Evolutionary conservation across 2,888 invertebrate species (phyloP).

Genomic region (Lithodes maja): DNA sequence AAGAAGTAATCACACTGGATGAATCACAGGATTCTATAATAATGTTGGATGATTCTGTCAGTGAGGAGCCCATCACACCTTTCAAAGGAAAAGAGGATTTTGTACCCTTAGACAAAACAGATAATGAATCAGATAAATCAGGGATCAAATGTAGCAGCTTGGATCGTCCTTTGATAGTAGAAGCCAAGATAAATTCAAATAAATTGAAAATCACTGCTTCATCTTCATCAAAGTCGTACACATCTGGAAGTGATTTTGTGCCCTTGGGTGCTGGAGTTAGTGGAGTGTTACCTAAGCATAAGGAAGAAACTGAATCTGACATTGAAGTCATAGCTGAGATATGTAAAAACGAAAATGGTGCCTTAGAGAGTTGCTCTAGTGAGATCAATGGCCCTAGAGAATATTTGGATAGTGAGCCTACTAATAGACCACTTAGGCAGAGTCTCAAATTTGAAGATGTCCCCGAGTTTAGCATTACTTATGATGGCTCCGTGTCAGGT

Average conservation of each 20-base stretch:
- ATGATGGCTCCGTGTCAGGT: constrained; percentile 38
- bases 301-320: background rate
- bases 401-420: constrained; percentile 8
- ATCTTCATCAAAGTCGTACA: background rate
- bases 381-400: background rate
- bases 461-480: constrained; percentile 44
- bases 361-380: background rate
- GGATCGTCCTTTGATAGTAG: background rate
- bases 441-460: constrained; percentile 6
- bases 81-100: background rate
- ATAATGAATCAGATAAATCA: background rate
- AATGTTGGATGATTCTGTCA: constrained; percentile 21
- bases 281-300: background rate
- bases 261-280: background rate
- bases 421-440: constrained; percentile 25
- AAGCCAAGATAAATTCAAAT: background rate
- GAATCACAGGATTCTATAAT: constrained; percentile 55
- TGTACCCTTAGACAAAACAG: background rate
- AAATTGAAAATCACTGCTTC: background rate
- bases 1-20: constrained; percentile 56
- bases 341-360: constrained; percentile 19
- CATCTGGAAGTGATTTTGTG: background rate
- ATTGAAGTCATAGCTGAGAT: background rate
- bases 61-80: background rate
- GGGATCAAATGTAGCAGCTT: background rate